phyloP scores from a whole-genome alignment of 2,113 vertebrate genomes.

The Anser brachyrhynchus region DNA sequence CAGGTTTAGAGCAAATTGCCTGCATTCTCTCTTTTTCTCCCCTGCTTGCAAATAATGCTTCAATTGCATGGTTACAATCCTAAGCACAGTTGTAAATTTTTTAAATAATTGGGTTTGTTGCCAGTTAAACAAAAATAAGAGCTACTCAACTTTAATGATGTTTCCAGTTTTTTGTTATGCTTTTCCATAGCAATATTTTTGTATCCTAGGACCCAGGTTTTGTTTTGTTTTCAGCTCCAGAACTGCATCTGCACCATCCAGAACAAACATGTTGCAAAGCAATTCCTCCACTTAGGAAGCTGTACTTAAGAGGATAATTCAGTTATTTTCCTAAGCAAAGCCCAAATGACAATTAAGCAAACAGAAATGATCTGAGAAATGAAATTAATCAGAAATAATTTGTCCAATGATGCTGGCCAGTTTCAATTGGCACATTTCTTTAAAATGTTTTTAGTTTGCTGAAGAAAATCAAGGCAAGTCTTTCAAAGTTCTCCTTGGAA shows the following conservation, averaged over 20 bases:
- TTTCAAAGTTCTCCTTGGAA: background rate
- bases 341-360: background rate
- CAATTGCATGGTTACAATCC: background rate
- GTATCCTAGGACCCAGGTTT: background rate
- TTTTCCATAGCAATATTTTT: slow-evolving; percentile 17
- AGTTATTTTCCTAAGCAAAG: background rate
- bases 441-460: background rate
- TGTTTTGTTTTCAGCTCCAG: background rate
- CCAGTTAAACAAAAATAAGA: background rate
- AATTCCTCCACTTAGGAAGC: background rate
- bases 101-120: background rate
- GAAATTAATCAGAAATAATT: background rate
- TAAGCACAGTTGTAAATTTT: background rate
- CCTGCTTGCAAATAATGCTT: background rate
- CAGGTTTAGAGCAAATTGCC: background rate
- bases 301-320: background rate
- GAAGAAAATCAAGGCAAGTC: background rate
- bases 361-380: background rate
- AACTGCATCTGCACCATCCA: background rate
- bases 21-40: background rate
- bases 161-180: background rate
- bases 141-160: background rate
- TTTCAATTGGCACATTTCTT: background rate
- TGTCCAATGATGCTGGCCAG: background rate
- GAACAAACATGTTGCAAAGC: background rate